Percentiles rank a stretch among this genome's conserved stretches.
Evolutionary conservation across 2,888 invertebrate genomes (phyloP).

Genomic region (Drosophila pegasa): DNA sequence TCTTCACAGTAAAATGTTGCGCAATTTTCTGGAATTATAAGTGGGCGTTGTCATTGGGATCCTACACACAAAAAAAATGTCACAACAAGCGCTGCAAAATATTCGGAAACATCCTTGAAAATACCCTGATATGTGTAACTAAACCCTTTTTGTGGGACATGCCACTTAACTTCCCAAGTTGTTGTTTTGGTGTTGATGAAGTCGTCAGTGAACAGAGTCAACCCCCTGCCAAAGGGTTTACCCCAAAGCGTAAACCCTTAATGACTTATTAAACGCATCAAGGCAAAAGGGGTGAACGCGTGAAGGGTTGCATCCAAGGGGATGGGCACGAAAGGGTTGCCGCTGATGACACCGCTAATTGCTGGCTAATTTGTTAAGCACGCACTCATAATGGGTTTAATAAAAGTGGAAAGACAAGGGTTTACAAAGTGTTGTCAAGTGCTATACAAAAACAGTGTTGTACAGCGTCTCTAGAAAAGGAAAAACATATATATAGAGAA

Average conservation of each 20-base stretch:
- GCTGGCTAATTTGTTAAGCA: constrained; percentile 67
- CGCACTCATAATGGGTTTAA: constrained; percentile 40
- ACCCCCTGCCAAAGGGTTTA: constrained; percentile 28
- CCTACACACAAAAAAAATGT: constrained; percentile 31
- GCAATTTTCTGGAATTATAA: constrained; percentile 53
- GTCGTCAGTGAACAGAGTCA: constrained; percentile 47
- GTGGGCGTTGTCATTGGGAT: constrained; percentile 22
- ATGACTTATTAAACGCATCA: constrained; percentile 69
- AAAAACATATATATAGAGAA: not conserved
- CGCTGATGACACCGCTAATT: constrained; percentile 77
- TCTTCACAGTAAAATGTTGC: constrained; percentile 46
- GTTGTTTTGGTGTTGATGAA: constrained; percentile 45
- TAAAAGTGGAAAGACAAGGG: constrained; percentile 18
- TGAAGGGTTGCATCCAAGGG: constrained; percentile 21
- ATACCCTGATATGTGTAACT: constrained; percentile 37
- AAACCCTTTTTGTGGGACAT: constrained; percentile 54
- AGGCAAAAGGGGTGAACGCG: constrained; percentile 26
- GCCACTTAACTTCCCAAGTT: constrained; percentile 50
- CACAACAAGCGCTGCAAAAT: constrained; percentile 41
- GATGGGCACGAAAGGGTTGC: constrained; percentile 61
- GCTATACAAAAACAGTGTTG: constrained; percentile 26
- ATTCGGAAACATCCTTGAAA: constrained; percentile 18
- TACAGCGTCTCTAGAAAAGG: not conserved
- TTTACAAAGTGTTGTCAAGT: constrained; percentile 21
- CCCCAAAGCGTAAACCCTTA: constrained; percentile 49